phyloP scores from a whole-genome alignment of 1,140 invertebrate species.

The Drosophila paulistorum region DNA sequence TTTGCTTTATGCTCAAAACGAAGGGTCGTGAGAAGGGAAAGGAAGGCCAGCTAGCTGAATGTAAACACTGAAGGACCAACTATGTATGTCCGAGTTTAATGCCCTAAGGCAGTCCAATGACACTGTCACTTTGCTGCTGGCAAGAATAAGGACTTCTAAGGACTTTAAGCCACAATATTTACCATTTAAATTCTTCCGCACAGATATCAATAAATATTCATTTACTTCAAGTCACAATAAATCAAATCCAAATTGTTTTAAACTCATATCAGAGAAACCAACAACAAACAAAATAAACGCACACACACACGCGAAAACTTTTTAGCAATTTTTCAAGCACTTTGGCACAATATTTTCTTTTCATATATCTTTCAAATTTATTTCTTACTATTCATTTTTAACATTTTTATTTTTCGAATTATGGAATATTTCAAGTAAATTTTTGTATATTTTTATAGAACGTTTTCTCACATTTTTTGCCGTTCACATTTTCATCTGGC shows the following conservation, averaged over 20 bases:
- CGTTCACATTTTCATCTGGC: constrained; percentile 52
- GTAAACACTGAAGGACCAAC: constrained; percentile 35
- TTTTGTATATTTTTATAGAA: neutral
- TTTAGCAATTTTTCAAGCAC: constrained; percentile 2
- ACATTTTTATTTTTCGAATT: constrained; percentile 19
- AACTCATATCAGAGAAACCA: neutral
- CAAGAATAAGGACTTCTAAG: neutral
- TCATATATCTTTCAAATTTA: constrained; percentile 10
- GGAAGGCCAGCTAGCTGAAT: neutral
- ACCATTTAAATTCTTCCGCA: neutral
- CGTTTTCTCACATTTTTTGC: constrained; percentile 23
- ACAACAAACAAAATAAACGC: neutral
- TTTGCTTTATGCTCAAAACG: constrained; percentile 7
- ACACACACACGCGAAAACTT: neutral
- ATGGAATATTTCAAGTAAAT: neutral
- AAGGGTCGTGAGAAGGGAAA: too few species aligned
- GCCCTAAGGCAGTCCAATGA: constrained; percentile 59
- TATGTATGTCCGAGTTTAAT: constrained; percentile 39
- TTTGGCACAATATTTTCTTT: neutral
- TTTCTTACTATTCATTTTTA: neutral
- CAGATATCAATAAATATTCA: neutral
- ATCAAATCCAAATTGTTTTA: neutral
- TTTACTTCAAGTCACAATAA: neutral
- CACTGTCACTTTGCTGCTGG: constrained; percentile 32
- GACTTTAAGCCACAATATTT: constrained; percentile 9